Conservation (phyloP, 2,888 invertebrate species). For the Agriopis leucophaearia region DNA sequence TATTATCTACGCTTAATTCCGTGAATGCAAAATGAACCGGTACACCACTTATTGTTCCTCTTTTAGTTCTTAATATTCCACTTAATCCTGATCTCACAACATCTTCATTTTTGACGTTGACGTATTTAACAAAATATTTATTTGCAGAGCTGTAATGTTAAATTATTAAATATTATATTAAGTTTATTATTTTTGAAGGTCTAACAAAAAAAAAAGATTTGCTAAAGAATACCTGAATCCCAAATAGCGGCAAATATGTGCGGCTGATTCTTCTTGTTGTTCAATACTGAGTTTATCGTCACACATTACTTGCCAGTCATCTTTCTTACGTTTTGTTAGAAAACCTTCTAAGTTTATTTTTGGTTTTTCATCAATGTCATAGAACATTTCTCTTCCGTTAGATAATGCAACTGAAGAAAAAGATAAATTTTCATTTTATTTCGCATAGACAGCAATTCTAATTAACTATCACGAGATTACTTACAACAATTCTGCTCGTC, state of each 20-base stretch:
- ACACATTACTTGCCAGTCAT: constrained; percentile 89
- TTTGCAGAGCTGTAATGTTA: constrained; percentile 68
- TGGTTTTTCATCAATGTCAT: constrained; percentile 88
- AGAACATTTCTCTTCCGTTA: constrained; percentile 86
- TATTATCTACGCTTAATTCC: constrained; percentile 46
- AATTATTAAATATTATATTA: neutral
- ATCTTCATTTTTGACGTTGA: constrained; percentile 69
- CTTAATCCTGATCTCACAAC: constrained; percentile 48
- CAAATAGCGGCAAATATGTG: constrained; percentile 88
- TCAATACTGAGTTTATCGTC: constrained; percentile 75
- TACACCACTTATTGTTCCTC: constrained; percentile 55
- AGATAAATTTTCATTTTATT: neutral
- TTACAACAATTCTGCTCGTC: constrained; percentile 93
- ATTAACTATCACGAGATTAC: constrained; percentile 55
- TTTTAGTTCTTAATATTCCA: constrained; percentile 55
- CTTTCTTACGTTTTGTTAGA: constrained; percentile 87
- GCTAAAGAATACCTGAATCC: constrained; percentile 86
- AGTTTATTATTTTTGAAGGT: neutral
- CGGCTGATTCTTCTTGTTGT: constrained; percentile 80
- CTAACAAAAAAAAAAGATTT: neutral
- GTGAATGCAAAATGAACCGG: constrained; percentile 71
- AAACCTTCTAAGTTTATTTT: constrained; percentile 87
- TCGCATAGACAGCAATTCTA: neutral
- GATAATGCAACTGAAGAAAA: constrained; percentile 88
- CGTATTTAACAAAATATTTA: constrained; percentile 70